A percentile compares a stretch with the other conserved stretches of the same genome.
phyloP scores from a whole-genome alignment of 2,113 vertebrate species.

The Caranx ignobilis region DNA sequence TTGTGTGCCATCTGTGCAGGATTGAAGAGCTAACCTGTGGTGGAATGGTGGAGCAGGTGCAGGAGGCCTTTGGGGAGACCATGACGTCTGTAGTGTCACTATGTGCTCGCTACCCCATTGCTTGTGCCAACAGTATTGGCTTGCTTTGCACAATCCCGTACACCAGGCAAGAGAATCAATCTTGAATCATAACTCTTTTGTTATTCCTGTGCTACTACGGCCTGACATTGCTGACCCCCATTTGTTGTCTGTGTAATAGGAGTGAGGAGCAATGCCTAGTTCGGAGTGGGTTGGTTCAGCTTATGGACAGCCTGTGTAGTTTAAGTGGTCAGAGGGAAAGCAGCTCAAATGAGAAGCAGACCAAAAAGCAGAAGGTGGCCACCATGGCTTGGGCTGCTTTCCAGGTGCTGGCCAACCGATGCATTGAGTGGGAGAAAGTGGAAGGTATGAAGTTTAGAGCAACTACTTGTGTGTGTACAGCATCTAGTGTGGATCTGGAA shows the following conservation, averaged over 20 bases:
- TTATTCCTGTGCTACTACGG: neutral
- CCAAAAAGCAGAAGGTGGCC: conserved; percentile 97
- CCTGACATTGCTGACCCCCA: neutral
- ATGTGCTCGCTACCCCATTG: conserved; percentile 97
- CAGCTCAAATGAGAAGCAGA: conserved; percentile 96
- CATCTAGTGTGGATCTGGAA: neutral
- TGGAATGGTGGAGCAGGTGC: conserved; percentile 98
- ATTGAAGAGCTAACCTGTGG: conserved; percentile 97
- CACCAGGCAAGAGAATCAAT: conserved; percentile 86
- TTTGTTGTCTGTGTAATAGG: conserved; percentile 76
- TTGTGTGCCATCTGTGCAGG: conserved; percentile 76
- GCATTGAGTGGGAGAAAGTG: conserved; percentile 98
- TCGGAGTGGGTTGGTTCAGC: conserved; percentile 95
- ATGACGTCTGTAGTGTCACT: conserved; percentile 98
- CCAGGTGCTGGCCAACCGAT: conserved; percentile 97
- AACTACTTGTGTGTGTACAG: neutral
- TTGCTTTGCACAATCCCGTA: conserved; percentile 97
- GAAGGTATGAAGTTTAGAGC: conserved; percentile 86
- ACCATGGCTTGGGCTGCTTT: conserved; percentile 99
- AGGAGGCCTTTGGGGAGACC: conserved; percentile 98
- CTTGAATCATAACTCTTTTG: neutral
- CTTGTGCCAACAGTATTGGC: conserved; percentile 98
- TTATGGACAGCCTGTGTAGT: conserved; percentile 96
- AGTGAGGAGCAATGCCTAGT: conserved; percentile 98
- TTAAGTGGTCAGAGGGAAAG: conserved; percentile 95